Conservation (phyloP, 2,888 invertebrate species). For the Aelia acuminata region DNA sequence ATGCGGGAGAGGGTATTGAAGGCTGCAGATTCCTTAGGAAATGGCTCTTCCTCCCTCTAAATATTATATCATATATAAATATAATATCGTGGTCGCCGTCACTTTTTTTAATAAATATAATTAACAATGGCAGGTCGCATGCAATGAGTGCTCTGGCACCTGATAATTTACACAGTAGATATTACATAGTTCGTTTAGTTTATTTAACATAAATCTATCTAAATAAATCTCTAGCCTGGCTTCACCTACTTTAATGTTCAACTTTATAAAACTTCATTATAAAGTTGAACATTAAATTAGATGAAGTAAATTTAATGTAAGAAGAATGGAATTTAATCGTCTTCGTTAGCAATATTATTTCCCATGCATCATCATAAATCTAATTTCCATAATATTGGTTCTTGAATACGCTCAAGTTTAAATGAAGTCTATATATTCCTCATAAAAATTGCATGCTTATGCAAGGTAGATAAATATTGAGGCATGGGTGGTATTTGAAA, state of each 20-base stretch:
- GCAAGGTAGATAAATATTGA: too few relatives aligned
- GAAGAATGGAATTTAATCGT: too few relatives aligned
- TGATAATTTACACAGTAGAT: background rate
- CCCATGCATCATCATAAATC: background rate
- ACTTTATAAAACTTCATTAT: background rate
- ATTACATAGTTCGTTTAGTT: background rate
- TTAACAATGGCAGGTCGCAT: background rate
- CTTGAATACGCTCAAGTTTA: background rate
- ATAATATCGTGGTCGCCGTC: too few relatives aligned
- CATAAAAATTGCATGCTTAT: too few relatives aligned
- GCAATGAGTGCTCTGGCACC: background rate
- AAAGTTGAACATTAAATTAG: background rate
- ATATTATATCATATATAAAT: background rate
- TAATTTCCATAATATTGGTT: background rate
- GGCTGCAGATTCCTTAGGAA: constrained; percentile 8
- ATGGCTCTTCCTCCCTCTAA: constrained; percentile 6
- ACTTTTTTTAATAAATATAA: too few relatives aligned
- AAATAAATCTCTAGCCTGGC: background rate
- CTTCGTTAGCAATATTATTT: background rate
- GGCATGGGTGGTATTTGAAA: too few relatives aligned
- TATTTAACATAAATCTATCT: background rate
- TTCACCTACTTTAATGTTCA: background rate
- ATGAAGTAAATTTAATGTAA: too few relatives aligned
- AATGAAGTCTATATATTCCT: background rate
- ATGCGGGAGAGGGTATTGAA: constrained; percentile 12